Evolutionary conservation across 2,888 invertebrate species (phyloP), one percentile per base, ranked within the genome.

Genomic region (Drosophila bunnanda): DNA sequence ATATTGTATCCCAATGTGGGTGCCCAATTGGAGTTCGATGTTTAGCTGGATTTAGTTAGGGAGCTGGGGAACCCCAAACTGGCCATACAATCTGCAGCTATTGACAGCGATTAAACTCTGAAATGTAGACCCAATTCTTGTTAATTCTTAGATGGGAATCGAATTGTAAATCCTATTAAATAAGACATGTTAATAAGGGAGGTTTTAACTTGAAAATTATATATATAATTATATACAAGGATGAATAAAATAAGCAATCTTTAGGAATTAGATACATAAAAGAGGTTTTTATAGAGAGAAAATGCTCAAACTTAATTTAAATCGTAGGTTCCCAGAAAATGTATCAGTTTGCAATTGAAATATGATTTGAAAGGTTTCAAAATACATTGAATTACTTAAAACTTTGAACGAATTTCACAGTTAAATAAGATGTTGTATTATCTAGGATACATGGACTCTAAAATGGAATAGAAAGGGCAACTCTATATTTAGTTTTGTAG

Each of bases 1-100:
- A 48, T 48, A 30, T 7, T 4, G 30, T 8, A 50, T 20, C 17
- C 9, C 64, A 36, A 48, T 71, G 64, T 64, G 72, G 71, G 72
- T 71, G 72, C 61, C 58, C 50, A n/a, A 56, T 36, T 41, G 75
- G 75, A 66, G 70, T 76, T 53, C 36, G 72, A 71, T 65, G 56
- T 62, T 79, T 67, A 30, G 62, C 62, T 75, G 22, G 62, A 38
- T 59, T 70, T 62, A 62, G 48, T 43, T 48, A 53, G 56, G 44
- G 50, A 56, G 65, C 54, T 67, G 64, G 46, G 15, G 65, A 34
- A 12, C 9, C 57, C 50, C 79, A 80, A 80, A 80, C 78, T 72
- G 48, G 43, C 55, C 48, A 71, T 50, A 55, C 71, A 72, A 72
- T 72, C 72, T 72, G 64, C 57, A 48, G 36, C 56, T 53, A 22